Conservation (phyloP, 2,888 invertebrate genomes). For the Pterostichus madidus region DNA sequence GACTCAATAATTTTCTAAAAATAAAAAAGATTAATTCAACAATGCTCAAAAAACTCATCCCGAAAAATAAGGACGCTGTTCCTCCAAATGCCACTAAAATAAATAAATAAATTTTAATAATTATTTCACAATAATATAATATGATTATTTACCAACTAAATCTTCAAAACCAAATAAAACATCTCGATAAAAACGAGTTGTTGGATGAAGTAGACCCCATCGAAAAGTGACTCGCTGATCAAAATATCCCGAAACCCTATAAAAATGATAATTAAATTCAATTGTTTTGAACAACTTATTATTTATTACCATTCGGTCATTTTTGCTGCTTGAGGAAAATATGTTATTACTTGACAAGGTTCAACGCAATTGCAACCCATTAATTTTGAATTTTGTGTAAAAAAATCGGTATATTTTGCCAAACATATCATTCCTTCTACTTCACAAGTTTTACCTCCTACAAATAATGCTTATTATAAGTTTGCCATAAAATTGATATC, state of each 20-base stretch:
- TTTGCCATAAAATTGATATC: too few species aligned
- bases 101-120: slow-evolving; percentile 20
- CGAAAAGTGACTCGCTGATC: slow-evolving; percentile 78
- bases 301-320: slow-evolving; percentile 74
- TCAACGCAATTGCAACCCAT: slow-evolving; percentile 77
- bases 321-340: slow-evolving; percentile 75
- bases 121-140: background rate
- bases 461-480: too few species aligned
- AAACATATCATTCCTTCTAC: slow-evolving; percentile 80
- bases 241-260: slow-evolving; percentile 75
- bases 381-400: slow-evolving; percentile 75
- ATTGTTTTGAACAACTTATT: background rate
- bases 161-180: slow-evolving; percentile 83
- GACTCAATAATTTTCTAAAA: slow-evolving; percentile 72
- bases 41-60: slow-evolving; percentile 82
- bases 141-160: slow-evolving; percentile 78
- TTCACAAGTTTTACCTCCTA: slow-evolving; percentile 78
- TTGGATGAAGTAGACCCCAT: slow-evolving; percentile 79
- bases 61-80: slow-evolving; percentile 82
- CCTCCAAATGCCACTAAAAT: slow-evolving; percentile 82
- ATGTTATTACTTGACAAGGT: slow-evolving; percentile 76
- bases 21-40: slow-evolving; percentile 81
- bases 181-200: slow-evolving; percentile 81
- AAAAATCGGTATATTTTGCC: slow-evolving; percentile 73
- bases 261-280: slow-evolving; percentile 28